phyloP scores from a whole-genome alignment of 2,888 invertebrate genomes.

The Apodemia mormo region DNA sequence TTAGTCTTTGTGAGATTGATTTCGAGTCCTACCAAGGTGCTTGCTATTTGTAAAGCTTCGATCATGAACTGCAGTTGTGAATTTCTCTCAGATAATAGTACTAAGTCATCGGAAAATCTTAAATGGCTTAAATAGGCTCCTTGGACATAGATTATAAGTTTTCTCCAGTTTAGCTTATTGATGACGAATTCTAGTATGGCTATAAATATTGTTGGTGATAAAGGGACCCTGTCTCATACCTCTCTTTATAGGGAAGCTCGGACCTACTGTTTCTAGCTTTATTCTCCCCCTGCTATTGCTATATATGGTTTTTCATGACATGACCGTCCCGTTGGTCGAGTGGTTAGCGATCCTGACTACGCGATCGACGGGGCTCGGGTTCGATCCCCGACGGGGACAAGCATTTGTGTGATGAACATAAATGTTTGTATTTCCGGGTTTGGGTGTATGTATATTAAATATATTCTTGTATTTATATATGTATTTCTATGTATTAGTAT shows the following conservation, averaged over 20 bases:
- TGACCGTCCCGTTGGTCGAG: no score
- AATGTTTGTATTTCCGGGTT: no score
- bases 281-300: not conserved
- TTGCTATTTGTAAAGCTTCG: not conserved
- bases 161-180: not conserved
- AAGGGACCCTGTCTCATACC: no score
- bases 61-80: not conserved
- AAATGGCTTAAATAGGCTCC: not conserved
- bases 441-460: no score
- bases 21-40: not conserved
- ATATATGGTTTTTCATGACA: not conserved
- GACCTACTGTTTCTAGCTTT: not conserved
- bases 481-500: no score
- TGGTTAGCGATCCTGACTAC: no score
- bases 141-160: not conserved
- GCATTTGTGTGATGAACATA: no score
- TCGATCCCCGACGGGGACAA: no score
- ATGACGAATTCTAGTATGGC: not conserved
- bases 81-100: not conserved
- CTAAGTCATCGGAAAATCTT: not conserved
- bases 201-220: not conserved
- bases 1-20: not conserved
- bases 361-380: no score
- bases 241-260: not conserved
- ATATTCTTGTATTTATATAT: no score